Base-by-base conservation (phyloP, 2,888 invertebrate genomes). In the Drosophila bunnanda region DNA sequence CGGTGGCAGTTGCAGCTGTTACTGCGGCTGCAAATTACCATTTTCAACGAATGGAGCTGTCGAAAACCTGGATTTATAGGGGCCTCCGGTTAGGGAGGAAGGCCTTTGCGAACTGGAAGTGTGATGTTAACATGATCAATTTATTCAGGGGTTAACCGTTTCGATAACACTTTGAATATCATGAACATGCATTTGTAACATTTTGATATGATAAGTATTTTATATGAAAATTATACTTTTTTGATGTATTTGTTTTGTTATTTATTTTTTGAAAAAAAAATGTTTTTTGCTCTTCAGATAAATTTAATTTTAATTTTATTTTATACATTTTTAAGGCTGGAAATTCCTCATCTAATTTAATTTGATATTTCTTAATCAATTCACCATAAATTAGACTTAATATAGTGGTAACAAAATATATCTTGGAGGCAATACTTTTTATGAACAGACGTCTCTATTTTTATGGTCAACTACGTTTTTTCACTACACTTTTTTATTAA, bases 31-130 rank as follows among this genome's bases (percentile, higher is more conserved):
- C 50, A 81, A 83, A 82, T 82, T 79, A 82, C 71, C 75, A 79
- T 81, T 75, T 82, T 81, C 62, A 84, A 67, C 76, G 69, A 81
- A 83, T 69, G 68, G 75, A 71, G 69, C 84, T 81, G 81, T 79
- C 81, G 60, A 44, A 67, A 75, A 60, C 13, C 13, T 25, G 38
- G 64, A 66, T 66, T 66, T 66, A 66, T 48, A 22, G 53, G 30
- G 52, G 30, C 65, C 28, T 12, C 32, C 17, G 43, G 25, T n/a
- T 25, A 6, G 46, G 10, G 9, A 2, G 52, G 10, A 1, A 34
- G 32, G 50, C 32, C 50, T 9, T 5, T 5, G 32, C 13, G 22
- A 34, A 50, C 50, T 52, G 50, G 32, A 22, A 34, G 50, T 52
- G 50, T 34, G 50, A 52, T 52, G 50, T 52, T 50, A 50, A 50